These are phyloP conservation scores for Dynastes grantii DNA, from an alignment of 2,888 invertebrate species.

Conservation along the genomic window DNA sequence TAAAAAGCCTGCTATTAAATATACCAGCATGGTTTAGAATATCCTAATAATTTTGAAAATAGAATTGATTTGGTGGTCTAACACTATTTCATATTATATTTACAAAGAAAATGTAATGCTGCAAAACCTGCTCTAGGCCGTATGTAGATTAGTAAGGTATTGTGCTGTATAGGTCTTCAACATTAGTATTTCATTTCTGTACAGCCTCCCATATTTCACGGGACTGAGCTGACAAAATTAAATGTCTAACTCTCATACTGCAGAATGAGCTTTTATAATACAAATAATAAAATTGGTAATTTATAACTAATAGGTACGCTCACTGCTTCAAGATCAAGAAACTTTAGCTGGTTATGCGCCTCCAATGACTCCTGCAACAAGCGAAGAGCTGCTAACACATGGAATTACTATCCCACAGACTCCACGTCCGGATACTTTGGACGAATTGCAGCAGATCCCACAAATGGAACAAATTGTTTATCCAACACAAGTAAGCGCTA, in stretches of 20 bases:
- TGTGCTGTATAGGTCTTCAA: too few relatives aligned
- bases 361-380: conserved; percentile 66
- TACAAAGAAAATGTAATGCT: too few relatives aligned
- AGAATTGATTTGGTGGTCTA: too few relatives aligned
- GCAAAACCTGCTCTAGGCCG: too few relatives aligned
- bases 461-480: conserved; percentile 79
- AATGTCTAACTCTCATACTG: too few relatives aligned
- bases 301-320: conserved; percentile 63
- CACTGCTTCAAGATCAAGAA: conserved; percentile 68
- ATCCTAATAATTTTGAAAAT: too few relatives aligned
- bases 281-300: neutral
- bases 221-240: neutral
- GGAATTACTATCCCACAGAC: conserved; percentile 62
- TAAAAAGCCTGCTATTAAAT: too few relatives aligned
- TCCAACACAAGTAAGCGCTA: conserved; percentile 65
- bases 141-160: too few relatives aligned
- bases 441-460: conserved; percentile 65
- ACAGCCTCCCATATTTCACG: neutral
- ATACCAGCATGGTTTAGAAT: too few relatives aligned
- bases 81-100: too few relatives aligned
- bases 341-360: conserved; percentile 63
- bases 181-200: neutral
- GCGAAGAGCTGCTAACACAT: conserved; percentile 63
- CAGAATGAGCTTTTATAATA: neutral
- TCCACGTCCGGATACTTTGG: conserved; percentile 64